phyloP scores from a whole-genome alignment of 2,797 vertebrate genomes.

The Acrocephalus scirpaceus region DNA sequence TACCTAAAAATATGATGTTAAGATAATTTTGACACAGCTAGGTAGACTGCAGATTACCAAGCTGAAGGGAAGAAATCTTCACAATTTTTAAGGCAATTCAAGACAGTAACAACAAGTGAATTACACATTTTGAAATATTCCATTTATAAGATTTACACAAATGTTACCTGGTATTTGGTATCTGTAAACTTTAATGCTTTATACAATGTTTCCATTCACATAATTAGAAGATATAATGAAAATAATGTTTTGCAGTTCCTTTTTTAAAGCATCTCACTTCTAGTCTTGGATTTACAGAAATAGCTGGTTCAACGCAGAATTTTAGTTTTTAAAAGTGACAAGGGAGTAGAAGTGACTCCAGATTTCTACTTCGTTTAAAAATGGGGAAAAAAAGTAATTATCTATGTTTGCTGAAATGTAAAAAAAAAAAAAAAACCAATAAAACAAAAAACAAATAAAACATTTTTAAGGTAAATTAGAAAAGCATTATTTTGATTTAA shows the following conservation, averaged over 20 bases:
- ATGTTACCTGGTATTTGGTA: background rate
- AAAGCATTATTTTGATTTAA: background rate
- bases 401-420: background rate
- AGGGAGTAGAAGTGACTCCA: background rate
- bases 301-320: background rate
- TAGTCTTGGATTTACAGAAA: background rate
- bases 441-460: background rate
- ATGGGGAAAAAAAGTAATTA: background rate
- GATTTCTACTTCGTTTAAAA: background rate
- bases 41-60: background rate
- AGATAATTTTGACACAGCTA: background rate
- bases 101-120: slow-evolving; percentile 30
- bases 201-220: background rate
- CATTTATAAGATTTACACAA: background rate
- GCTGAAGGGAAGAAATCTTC: background rate
- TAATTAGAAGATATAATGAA: background rate
- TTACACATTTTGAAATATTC: background rate
- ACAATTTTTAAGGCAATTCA: slow-evolving; percentile 21
- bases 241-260: background rate
- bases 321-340: background rate
- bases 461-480: background rate
- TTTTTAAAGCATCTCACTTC: background rate
- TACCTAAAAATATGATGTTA: slow-evolving; percentile 6
- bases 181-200: slow-evolving; percentile 40
- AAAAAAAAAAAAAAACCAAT: background rate